Percentiles rank a stretch among this genome's conserved stretches.
These are phyloP conservation scores for Heliconius hermathena DNA, from an alignment of 1,140 invertebrate species.

Conservation along the genomic window DNA sequence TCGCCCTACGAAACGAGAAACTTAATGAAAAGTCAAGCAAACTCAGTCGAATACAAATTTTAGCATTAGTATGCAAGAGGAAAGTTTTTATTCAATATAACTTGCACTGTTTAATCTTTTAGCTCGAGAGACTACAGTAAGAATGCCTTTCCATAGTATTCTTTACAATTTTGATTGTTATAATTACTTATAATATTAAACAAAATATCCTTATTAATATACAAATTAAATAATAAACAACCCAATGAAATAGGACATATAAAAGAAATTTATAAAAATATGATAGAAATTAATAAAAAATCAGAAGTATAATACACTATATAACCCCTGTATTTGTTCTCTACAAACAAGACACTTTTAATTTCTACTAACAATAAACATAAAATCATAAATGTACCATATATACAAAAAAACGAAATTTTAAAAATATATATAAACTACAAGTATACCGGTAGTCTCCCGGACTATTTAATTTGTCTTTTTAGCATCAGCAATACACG, in stretches of 20 bases:
- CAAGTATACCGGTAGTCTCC: not conserved
- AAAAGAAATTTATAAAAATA: no score
- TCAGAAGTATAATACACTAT: no score
- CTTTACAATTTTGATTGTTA: constrained; percentile 10
- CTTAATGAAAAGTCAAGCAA: constrained; percentile 78
- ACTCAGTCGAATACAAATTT: constrained; percentile 77
- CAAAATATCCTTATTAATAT: no score
- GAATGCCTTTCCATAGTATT: constrained; percentile 12
- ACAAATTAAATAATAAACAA: no score
- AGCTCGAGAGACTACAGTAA: constrained; percentile 14
- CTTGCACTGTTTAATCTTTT: constrained; percentile 70
- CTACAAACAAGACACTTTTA: not conserved
- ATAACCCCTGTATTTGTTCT: no score
- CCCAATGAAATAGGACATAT: no score
- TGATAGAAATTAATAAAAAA: no score
- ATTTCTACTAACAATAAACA: not conserved
- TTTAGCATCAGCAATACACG: constrained; percentile 61
- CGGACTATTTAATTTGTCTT: constrained; percentile 56
- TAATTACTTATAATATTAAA: not conserved
- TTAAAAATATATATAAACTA: not conserved
- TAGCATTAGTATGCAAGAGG: constrained; percentile 78
- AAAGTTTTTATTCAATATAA: constrained; percentile 79
- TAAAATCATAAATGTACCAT: not conserved
- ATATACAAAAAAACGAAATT: not conserved
- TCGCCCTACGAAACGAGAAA: constrained; percentile 66